Evolutionary conservation across 2,797 vertebrate species (phyloP).

Genomic region (Oryzias sinensis): DNA sequence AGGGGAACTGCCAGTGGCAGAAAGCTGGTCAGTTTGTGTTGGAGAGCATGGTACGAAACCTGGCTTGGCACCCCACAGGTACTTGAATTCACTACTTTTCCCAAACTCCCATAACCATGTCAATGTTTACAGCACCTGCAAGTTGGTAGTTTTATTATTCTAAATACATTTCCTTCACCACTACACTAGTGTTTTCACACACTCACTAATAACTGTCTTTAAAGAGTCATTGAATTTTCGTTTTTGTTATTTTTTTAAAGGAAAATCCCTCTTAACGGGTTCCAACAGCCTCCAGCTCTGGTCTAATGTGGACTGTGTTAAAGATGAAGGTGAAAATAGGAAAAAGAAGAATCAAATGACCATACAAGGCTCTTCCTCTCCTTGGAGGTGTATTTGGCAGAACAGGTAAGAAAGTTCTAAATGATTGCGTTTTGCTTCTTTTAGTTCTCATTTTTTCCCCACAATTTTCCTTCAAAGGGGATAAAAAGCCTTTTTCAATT

Average conservation of each 20-base stretch:
- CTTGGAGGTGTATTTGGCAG: conserved; percentile 93
- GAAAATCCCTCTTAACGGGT: conserved; percentile 87
- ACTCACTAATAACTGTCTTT: no score
- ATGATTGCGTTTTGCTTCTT: neutral
- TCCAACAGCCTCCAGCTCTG: conserved; percentile 90
- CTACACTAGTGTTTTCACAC: no score
- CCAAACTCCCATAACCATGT: neutral
- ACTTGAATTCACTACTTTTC: conserved; percentile 9
- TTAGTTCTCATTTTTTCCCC: no score
- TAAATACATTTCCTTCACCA: no score
- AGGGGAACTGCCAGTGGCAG: conserved; percentile 89
- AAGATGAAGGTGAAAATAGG: conserved; percentile 63
- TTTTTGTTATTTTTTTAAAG: conserved; percentile 57
- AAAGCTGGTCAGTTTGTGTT: conserved; percentile 91
- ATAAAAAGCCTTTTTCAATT: no score
- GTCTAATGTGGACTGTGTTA: conserved; percentile 75
- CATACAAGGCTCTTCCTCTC: conserved; percentile 56
- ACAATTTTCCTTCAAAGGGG: neutral
- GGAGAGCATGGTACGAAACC: conserved; percentile 84
- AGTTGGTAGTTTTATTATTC: no score
- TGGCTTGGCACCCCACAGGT: conserved; percentile 97
- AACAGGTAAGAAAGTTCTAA: conserved; percentile 85
- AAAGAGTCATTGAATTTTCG: conserved; percentile 3
- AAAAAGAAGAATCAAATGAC: conserved; percentile 60
- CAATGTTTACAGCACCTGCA: neutral